Percentiles rank a stretch among this genome's conserved stretches.
Conservation (phyloP, 30 jellyfish, hydroid and myxozoan species). For the Clytia hemisphaerica region DNA sequence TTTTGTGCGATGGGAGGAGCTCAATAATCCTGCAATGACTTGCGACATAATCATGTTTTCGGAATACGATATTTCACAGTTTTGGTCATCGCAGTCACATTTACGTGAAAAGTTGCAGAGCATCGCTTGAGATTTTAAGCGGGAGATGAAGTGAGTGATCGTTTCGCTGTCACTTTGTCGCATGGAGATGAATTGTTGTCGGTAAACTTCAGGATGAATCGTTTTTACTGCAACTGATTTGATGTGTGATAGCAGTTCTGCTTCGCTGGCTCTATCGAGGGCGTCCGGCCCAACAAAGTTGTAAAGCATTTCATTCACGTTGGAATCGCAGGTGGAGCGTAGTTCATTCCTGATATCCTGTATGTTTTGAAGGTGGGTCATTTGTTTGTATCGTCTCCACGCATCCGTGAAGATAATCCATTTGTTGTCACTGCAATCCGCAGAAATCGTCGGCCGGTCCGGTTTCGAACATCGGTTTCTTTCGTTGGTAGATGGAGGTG, state of each 20-base stretch:
- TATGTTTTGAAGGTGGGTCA: neutral
- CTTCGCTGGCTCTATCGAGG: constrained; percentile 22
- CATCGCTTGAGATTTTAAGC: constrained; percentile 15
- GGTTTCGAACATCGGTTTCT: constrained; percentile 2
- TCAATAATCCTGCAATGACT: neutral
- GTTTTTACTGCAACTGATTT: constrained; percentile 18
- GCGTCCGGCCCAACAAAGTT: constrained; percentile 25
- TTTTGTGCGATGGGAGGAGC: neutral
- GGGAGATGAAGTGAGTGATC: constrained; percentile 11
- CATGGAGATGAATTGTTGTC: constrained; percentile 11
- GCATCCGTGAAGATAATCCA: constrained; percentile 14
- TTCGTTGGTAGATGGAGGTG: too few species aligned
- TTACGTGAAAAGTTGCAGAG: neutral
- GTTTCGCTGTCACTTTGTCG: constrained; percentile 28
- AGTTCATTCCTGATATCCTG: neutral
- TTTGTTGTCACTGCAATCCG: constrained; percentile 15
- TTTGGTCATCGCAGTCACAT: neutral
- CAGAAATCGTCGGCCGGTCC: constrained; percentile 1
- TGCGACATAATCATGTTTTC: neutral
- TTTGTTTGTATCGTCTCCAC: constrained; percentile 8
- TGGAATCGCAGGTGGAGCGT: neutral
- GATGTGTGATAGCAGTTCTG: constrained; percentile 16
- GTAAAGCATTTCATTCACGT: constrained; percentile 11
- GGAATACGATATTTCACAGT: neutral
- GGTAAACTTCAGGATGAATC: constrained; percentile 26